Evolutionary conservation across 2,113 vertebrate species (phyloP), one percentile per base, ranked within the genome.

Genomic region (Scomber japonicus): DNA sequence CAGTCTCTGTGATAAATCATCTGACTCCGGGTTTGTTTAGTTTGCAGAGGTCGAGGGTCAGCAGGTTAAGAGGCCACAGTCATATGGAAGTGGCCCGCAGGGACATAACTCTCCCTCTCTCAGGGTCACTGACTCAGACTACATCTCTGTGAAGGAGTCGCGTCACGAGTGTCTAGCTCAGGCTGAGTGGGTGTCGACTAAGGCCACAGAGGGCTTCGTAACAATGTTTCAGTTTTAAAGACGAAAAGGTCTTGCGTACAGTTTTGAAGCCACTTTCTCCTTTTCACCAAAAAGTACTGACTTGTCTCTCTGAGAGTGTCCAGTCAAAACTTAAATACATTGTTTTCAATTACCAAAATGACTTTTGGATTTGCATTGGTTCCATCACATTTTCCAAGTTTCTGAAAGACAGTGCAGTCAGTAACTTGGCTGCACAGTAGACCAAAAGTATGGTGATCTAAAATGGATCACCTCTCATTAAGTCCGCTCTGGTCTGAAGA

Each of bases 41-140:
- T 79, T 91, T 86, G 50, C 46, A 69, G 54, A 77, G 62, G 81
- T 85, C 61, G n/a, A 31, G 31, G 73, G 71, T 66, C 74, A 84
- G 50, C 35, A 70, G 76, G 83, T 91, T 90, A 90, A 91, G 82
- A 75, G 78, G 55, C 75, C 70, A 78, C 72, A 75, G 78, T 64
- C 60, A 69, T 54, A 10, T 80, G 59, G 76, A 88, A 88, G 71
- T 75, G 83, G 75, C 55, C 73, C 67, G 71, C 24, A 27, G 87
- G 72, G 76, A 68, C 27, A 14, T 13, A 45, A 72, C 79, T 80
- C 70, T 81, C 81, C 49, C 63, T 82, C 66, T 77, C 48, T 81
- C 12, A 13, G 71, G 60, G 50, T 72, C 70, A 68, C 49, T 49
- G 71, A 76, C 40, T 76, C 69, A 51, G 44, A 64, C 73, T 64